These are phyloP conservation scores for Chaunax sp. DNA, from an alignment of 2,797 vertebrate species.

Conservation along the genomic window DNA sequence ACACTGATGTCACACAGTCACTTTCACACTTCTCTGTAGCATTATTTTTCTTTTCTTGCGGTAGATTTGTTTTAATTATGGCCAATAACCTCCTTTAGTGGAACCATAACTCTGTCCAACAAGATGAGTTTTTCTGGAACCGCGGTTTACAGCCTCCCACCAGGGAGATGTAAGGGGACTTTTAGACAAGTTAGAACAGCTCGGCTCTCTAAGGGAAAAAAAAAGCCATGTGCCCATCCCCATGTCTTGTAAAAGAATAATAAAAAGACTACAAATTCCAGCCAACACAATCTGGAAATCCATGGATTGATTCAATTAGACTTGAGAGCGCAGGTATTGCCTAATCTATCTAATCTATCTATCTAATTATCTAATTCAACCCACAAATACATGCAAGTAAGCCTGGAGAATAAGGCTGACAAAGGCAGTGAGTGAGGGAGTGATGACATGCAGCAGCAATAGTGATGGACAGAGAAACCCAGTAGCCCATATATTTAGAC, in stretches of 20 bases:
- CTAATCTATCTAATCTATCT: no score
- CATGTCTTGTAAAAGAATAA: conserved; percentile 68
- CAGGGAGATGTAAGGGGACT: conserved; percentile 41
- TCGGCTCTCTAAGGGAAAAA: conserved; percentile 30
- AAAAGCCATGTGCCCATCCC: conserved; percentile 34
- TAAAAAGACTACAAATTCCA: conserved; percentile 54
- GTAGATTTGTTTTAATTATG: conserved; percentile 32
- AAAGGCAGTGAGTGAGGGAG: conserved; percentile 6
- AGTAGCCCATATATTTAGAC: conserved; percentile 73
- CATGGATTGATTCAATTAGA: conserved; percentile 66
- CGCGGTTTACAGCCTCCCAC: conserved; percentile 59
- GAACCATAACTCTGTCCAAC: conserved; percentile 36
- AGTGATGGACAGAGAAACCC: conserved; percentile 64
- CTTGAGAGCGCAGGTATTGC: conserved; percentile 22
- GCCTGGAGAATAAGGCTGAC: background rate
- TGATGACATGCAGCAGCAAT: conserved; percentile 55
- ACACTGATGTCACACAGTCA: background rate
- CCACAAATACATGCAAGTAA: conserved; percentile 26
- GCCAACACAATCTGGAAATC: conserved; percentile 47
- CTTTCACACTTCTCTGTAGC: background rate
- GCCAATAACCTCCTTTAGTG: conserved; percentile 19
- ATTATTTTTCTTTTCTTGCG: conserved; percentile 6
- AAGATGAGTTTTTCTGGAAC: conserved; percentile 51
- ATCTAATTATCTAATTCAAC: conserved; percentile 15
- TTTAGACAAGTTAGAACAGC: conserved; percentile 47